Conservation (phyloP, 2,113 vertebrate species). For the Channa argus region DNA sequence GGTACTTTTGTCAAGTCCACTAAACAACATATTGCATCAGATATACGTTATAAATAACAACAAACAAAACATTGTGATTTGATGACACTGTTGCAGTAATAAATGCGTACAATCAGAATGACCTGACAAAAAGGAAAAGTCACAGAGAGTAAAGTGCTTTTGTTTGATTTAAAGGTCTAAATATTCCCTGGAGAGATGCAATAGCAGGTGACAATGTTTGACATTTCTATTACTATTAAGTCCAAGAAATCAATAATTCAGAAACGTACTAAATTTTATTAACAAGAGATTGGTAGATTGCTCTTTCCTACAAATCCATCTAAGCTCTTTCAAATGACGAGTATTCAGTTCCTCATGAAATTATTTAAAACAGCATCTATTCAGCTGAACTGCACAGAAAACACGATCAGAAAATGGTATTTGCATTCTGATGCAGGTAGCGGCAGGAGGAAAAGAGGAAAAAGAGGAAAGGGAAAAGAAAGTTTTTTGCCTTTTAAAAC, state of each 20-base stretch:
- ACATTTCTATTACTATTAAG: constrained; percentile 43
- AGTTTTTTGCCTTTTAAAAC: too few species aligned
- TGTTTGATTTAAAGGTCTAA: constrained; percentile 23
- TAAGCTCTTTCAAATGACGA: not conserved
- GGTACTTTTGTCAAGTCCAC: constrained; percentile 40
- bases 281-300: not conserved
- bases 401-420: too few species aligned
- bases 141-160: constrained; percentile 15
- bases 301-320: not conserved
- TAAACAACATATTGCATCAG: constrained; percentile 15
- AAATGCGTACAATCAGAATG: not conserved
- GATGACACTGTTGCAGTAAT: not conserved
- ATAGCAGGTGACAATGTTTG: constrained; percentile 37
- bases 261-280: not conserved
- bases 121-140: not conserved
- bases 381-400: too few species aligned
- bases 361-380: too few species aligned
- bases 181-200: constrained; percentile 12
- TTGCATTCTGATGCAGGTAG: too few species aligned
- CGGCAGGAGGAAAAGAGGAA: too few species aligned
- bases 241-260: constrained; percentile 46
- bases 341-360: too few species aligned
- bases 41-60: constrained; percentile 20
- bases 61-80: constrained; percentile 9
- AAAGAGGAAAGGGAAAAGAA: too few species aligned